Conservation (phyloP, 2,113 vertebrate genomes). For the Pterocles burchelli region DNA sequence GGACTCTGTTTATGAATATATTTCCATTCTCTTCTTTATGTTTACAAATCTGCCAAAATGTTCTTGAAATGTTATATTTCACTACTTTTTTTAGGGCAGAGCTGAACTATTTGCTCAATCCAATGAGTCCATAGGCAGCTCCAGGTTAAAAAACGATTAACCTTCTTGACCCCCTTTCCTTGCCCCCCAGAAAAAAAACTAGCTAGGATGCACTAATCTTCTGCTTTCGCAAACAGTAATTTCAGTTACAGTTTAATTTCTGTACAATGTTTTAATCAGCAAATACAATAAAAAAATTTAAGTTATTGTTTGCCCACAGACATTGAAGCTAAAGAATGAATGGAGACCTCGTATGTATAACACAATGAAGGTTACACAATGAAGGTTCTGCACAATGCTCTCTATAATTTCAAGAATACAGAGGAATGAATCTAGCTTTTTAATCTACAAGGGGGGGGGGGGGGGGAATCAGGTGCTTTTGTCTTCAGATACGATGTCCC, state of each 20-base stretch:
- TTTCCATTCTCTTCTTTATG: neutral
- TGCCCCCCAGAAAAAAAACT: fast-evolving
- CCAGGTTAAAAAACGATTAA: neutral
- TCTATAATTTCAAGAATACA: neutral
- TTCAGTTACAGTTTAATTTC: neutral
- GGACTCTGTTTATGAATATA: neutral
- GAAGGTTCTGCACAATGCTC: neutral
- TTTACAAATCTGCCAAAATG: neutral
- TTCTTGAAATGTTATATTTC: neutral
- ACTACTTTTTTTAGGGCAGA: neutral
- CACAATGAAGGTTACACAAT: neutral
- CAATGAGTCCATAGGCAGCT: neutral
- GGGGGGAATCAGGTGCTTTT: neutral
- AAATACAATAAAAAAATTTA: neutral
- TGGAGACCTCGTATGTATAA: neutral
- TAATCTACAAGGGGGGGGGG: neutral
- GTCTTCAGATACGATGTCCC: neutral
- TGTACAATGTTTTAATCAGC: neutral
- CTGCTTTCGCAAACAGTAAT: neutral
- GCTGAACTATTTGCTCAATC: neutral
- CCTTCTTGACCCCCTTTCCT: neutral
- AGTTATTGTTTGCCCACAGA: neutral
- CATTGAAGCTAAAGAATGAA: neutral
- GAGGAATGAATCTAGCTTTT: neutral
- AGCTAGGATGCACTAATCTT: neutral